These are phyloP conservation scores for Heterocephalus glaber DNA, from an alignment of 2,113 vertebrate genomes.

Conservation along the genomic window DNA sequence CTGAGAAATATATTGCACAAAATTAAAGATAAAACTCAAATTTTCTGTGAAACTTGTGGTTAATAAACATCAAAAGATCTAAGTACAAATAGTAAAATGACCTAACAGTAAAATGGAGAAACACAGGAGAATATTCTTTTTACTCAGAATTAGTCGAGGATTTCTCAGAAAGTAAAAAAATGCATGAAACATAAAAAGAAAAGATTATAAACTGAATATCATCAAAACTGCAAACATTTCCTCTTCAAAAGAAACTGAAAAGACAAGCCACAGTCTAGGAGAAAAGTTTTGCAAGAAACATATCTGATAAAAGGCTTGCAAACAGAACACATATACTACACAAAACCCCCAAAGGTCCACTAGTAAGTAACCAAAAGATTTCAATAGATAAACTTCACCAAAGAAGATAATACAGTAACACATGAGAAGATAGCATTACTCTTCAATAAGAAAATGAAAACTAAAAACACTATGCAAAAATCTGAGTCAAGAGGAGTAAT, in stretches of 20 bases:
- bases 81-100: constrained; percentile 1
- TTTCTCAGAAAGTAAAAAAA: constrained; percentile 41
- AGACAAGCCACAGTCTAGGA: not conserved
- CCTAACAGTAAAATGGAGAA: not conserved
- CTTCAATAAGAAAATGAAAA: not conserved
- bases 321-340: not conserved
- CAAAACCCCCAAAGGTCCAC: not conserved
- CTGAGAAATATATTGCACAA: constrained; percentile 20
- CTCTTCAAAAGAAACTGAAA: not conserved
- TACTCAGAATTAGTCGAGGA: not conserved
- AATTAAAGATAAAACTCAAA: constrained; percentile 29
- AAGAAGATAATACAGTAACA: not conserved
- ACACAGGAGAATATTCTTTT: not conserved
- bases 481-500: not conserved
- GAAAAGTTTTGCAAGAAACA: not conserved
- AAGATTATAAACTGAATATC: not conserved
- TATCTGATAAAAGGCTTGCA: not conserved
- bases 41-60: not conserved
- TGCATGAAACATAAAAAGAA: not conserved
- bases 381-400: not conserved
- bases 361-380: not conserved
- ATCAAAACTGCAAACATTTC: not conserved
- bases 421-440: not conserved
- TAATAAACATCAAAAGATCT: not conserved
- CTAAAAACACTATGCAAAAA: constrained; percentile 13